phyloP scores from a whole-genome alignment of 2,113 vertebrate genomes.

The Eudyptes chrysolophus region DNA sequence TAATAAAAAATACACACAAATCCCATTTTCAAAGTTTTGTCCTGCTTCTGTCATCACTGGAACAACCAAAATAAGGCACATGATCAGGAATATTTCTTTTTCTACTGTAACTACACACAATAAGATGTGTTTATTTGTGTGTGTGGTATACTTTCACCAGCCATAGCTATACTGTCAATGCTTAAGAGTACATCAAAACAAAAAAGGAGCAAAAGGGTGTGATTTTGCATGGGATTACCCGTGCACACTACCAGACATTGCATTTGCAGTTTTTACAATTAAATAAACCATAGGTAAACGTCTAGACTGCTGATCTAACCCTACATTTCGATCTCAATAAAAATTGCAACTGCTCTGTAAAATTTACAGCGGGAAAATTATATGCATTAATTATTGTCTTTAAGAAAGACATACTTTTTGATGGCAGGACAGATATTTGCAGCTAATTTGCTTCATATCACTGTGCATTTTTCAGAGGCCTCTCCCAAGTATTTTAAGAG shows the following conservation, averaged over 20 bases:
- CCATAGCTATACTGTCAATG: neutral
- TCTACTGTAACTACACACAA: neutral
- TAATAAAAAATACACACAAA: neutral
- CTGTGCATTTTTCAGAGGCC: neutral
- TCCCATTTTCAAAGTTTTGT: neutral
- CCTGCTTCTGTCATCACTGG: neutral
- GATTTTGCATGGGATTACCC: neutral
- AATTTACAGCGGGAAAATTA: neutral
- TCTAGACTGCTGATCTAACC: neutral
- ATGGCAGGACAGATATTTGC: neutral
- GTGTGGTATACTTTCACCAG: neutral
- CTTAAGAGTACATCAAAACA: neutral
- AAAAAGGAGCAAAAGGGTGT: neutral
- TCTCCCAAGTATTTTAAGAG: constrained; percentile 5
- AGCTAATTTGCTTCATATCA: neutral
- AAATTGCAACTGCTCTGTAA: neutral
- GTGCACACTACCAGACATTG: neutral
- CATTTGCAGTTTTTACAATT: neutral
- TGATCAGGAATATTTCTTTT: neutral
- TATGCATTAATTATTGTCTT: neutral
- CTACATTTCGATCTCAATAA: neutral
- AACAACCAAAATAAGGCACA: neutral
- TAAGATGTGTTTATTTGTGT: neutral
- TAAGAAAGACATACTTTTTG: neutral
- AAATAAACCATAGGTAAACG: neutral